phyloP scores from a whole-genome alignment of 1,140 invertebrate genomes.

The Thaumatotibia leucotreta region DNA sequence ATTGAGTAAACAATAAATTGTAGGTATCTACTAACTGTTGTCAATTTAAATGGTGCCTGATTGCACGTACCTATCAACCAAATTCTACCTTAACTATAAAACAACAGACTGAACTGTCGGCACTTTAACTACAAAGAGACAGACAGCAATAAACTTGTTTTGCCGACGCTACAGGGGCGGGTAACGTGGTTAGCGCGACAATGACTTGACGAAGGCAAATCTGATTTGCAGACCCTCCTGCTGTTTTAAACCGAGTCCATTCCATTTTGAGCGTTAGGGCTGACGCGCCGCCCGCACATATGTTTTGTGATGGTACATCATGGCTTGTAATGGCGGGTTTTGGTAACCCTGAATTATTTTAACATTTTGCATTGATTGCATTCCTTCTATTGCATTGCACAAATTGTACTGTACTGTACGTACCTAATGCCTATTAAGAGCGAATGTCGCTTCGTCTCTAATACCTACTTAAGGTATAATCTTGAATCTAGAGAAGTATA shows the following conservation, averaged over 20 bases:
- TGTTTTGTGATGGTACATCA: conserved; percentile 7
- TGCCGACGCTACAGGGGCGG: conserved; percentile 30
- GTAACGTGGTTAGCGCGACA: conserved; percentile 63
- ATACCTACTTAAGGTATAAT: too few relatives aligned
- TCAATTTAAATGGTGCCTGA: too few relatives aligned
- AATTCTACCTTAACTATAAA: neutral
- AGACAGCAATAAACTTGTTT: conserved; percentile 21
- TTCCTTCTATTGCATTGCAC: conserved; percentile 12
- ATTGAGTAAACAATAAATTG: conserved; percentile 94
- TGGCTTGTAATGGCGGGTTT: neutral
- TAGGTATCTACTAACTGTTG: too few relatives aligned
- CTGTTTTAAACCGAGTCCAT: conserved; percentile 71
- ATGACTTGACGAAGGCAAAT: conserved; percentile 74
- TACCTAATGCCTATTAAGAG: too few relatives aligned
- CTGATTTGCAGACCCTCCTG: conserved; percentile 66
- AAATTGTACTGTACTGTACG: too few relatives aligned
- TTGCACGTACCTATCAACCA: neutral
- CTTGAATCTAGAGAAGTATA: too few relatives aligned
- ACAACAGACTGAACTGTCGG: neutral
- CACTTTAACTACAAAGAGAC: conserved; percentile 1
- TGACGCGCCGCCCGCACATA: conserved; percentile 21
- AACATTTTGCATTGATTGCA: too few relatives aligned
- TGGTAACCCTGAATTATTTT: neutral
- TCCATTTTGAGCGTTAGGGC: conserved; percentile 62
- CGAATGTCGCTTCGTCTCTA: too few relatives aligned